Evolutionary conservation across 2,113 vertebrate species (phyloP), one percentile per base, ranked within the genome.

Genomic region (Nothoprocta pentlandii): DNA sequence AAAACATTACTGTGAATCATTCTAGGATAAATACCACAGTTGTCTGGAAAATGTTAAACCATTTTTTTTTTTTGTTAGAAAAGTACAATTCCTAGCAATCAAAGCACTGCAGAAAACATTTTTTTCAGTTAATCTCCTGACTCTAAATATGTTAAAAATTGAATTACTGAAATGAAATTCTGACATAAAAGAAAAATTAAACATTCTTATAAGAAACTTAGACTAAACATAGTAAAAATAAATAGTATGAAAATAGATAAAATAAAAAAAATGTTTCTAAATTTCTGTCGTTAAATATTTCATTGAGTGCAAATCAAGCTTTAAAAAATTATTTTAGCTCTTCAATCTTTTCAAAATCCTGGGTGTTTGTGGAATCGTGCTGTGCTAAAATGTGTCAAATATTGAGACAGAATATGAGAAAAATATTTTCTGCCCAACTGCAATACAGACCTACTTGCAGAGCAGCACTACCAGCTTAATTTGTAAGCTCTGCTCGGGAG

Each of bases 51-150:
- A 12, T 71, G 85, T 61, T 1, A 61, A 85, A 63, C 34, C 2
- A 56, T 16, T 36, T 92, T 94, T 16, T 36, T 92, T 94, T 95
- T 92, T 62, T 76, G 77, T n/a, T 25, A 58, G 51, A 80, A 83
- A 93, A 87, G 12, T 26, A 51, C 34, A 67, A 56, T 79, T 80
- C 47, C 21, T 64, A n/a, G 80, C 74, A 90, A 93, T 26, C 10
- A 94, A 95, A 94, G 64, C 56, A 75, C 30, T 58, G 32, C 0
- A 0, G 32, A 16, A 91, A 95, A 93, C 69, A 77, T 6, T 74
- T 21, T 12, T 73, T 92, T 94, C 46, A 58, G 46, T 66, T 71
- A 74, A 69, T 51, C n/a, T 82, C 59, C 41, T 85, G 79, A 71
- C n/a, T 88, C 51, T 85, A 85, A 20, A 20, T 67, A 54, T 30